These are phyloP conservation scores for Leptopilina clavipes DNA, from an alignment of 1,140 invertebrate species.

Conservation along the genomic window DNA sequence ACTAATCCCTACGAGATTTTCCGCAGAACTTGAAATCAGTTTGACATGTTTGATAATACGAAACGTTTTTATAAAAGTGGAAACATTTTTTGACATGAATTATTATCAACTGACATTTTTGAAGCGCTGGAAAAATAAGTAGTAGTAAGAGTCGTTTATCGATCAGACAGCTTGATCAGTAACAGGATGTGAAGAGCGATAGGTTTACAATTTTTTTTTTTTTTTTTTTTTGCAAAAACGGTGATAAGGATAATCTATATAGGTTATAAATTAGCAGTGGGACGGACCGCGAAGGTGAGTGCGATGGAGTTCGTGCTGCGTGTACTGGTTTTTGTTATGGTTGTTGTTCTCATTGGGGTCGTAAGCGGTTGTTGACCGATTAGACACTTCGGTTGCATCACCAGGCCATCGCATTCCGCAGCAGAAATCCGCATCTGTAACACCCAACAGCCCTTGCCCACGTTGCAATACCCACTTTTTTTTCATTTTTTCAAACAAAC, in stretches of 20 bases:
- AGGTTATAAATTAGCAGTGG: conserved; percentile 58
- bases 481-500: too few species aligned
- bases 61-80: neutral
- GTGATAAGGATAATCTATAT: conserved; percentile 52
- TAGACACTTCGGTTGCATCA: conserved; percentile 75
- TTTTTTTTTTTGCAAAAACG: conserved; percentile 40
- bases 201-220: neutral
- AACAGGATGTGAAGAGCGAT: conserved; percentile 32
- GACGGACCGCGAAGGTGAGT: conserved; percentile 81
- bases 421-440: conserved; percentile 92
- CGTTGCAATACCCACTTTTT: conserved; percentile 52
- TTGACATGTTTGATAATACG: too few species aligned
- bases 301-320: conserved; percentile 77
- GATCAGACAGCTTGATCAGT: conserved; percentile 26
- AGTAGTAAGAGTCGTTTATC: conserved; percentile 34
- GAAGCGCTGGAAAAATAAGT: neutral
- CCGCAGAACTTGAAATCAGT: too few species aligned
- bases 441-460: conserved; percentile 75
- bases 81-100: neutral
- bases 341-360: conserved; percentile 67
- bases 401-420: conserved; percentile 86
- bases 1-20: too few species aligned
- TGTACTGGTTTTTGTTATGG: conserved; percentile 73
- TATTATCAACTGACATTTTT: neutral
- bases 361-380: conserved; percentile 65